Base-by-base conservation (phyloP, 1,140 invertebrate species). In the Danaus melanippus region DNA sequence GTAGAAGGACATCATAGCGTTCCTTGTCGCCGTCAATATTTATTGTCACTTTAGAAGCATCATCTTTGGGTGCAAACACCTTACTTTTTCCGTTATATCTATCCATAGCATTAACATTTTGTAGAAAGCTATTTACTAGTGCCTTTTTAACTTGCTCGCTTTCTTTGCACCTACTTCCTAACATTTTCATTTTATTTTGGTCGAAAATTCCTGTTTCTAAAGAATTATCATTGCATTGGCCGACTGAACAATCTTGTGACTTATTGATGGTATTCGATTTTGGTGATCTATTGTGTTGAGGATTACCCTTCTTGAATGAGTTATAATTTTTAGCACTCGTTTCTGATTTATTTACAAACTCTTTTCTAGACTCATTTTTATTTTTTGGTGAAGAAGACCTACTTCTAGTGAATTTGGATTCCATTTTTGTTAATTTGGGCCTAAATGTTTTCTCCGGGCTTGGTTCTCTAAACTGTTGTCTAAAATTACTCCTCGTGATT, bases 11-110 rank as follows among this genome's bases (percentile, higher is more conserved):
- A 52, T 75, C 67, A 52, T 79, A 84, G n/a, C 52, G 50, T 60
- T 80, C 75, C 12, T 67, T 70, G 9, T 74, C 72, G 17, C 68
- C 65, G n/a, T 81, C 69, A 50, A 81, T 79, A 58, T 80, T 71
- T n/a, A 81, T 64, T 44, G 67, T 68, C 9, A 84, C 60, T 50
- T 63, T 71, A 11, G 80, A 82, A 39, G 56, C 55, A 41, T 69
- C 51, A n/a, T 52, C 57, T 57, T 67, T 67, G 42, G 61, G 60
- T 12, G 32, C 21, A 2, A 56, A 12, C 7, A 56, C 8, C 9
- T 53, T 53, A 12, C 41, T 55, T 56, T 57, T 56, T 12, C 45
- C n/a, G 12, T 55, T 21, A n/a, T 45, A 40, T 10, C 39, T 40
- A 43, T 51, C 40, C 42, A 50, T 39, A 48, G 42, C 45, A 17